Evolutionary conservation across 2,888 invertebrate species (phyloP).

Genomic region (Priocnemis perturbator): DNA sequence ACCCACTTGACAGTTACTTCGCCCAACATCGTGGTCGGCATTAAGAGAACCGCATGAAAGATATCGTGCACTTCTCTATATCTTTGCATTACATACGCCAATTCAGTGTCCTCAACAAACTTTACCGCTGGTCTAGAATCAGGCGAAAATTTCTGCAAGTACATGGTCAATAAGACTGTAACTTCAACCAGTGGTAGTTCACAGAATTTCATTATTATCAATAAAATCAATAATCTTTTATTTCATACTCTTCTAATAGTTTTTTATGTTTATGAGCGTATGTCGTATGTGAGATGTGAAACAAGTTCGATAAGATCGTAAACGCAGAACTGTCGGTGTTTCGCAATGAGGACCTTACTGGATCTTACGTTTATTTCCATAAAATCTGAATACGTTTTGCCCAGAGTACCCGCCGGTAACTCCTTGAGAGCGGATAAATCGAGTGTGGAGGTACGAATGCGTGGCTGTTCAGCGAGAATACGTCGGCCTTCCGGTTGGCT

Average conservation of each 20-base stretch:
- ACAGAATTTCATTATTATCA: not conserved
- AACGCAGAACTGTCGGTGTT: not conserved
- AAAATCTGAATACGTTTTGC: conserved; percentile 90
- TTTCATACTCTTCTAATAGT: too few species aligned
- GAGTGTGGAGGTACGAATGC: conserved; percentile 90
- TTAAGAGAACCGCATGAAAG: conserved; percentile 91
- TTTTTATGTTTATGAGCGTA: too few species aligned
- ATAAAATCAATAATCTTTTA: not conserved
- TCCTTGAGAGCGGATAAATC: conserved; percentile 83
- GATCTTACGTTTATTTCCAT: conserved; percentile 83
- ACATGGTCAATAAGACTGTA: not conserved
- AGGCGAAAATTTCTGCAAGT: conserved; percentile 87
- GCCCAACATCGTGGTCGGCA: conserved; percentile 95
- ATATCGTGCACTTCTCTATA: conserved; percentile 98
- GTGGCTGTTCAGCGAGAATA: conserved; percentile 87
- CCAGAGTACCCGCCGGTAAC: conserved; percentile 89
- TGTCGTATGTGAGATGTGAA: too few species aligned
- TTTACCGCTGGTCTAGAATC: conserved; percentile 93
- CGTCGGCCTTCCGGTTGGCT: conserved; percentile 85
- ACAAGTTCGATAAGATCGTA: too few species aligned
- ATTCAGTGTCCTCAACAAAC: conserved; percentile 91
- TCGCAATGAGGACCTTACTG: too few species aligned
- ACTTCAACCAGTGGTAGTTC: not conserved
- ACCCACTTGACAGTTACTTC: conserved; percentile 98
- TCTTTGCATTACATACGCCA: conserved; percentile 97